Conservation (phyloP, 2,797 vertebrate species). For the Petrocephalus schoutedeni region DNA sequence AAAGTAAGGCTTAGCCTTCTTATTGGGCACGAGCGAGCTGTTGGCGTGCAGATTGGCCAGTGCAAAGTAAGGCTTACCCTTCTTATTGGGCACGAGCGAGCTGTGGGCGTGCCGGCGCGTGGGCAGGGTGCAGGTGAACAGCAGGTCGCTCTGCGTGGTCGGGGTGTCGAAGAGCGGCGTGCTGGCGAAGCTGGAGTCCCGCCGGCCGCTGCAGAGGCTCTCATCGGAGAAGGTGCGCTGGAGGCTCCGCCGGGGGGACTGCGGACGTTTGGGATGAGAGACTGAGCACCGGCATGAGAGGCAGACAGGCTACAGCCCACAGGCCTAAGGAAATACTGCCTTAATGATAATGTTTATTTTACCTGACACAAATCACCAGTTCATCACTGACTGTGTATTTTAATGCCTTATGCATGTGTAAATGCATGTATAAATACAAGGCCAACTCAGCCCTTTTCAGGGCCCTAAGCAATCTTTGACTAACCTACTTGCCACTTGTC, state of each 20-base stretch:
- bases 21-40: slow-evolving; percentile 55
- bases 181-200: slow-evolving; percentile 70
- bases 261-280: neutral
- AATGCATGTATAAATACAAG: no score
- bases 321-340: neutral
- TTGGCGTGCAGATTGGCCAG: no score
- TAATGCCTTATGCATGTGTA: no score
- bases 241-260: slow-evolving; percentile 76
- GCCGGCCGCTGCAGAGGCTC: slow-evolving; percentile 82
- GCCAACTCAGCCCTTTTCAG: no score
- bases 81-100: slow-evolving; percentile 63
- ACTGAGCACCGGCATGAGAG: neutral
- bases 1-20: slow-evolving; percentile 66
- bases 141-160: slow-evolving; percentile 59
- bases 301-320: neutral
- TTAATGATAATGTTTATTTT: neutral
- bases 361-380: no score
- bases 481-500: neutral
- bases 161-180: slow-evolving; percentile 58
- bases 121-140: slow-evolving; percentile 82
- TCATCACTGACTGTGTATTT: neutral
- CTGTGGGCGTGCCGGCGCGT: slow-evolving; percentile 63
- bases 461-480: neutral
- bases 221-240: slow-evolving; percentile 87
- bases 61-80: slow-evolving; percentile 56